A percentile compares a stretch with the other conserved stretches of the same genome.
These are phyloP conservation scores for Dolomedes plantarius DNA, from an alignment of 2,888 invertebrate species.

Conservation along the genomic window DNA sequence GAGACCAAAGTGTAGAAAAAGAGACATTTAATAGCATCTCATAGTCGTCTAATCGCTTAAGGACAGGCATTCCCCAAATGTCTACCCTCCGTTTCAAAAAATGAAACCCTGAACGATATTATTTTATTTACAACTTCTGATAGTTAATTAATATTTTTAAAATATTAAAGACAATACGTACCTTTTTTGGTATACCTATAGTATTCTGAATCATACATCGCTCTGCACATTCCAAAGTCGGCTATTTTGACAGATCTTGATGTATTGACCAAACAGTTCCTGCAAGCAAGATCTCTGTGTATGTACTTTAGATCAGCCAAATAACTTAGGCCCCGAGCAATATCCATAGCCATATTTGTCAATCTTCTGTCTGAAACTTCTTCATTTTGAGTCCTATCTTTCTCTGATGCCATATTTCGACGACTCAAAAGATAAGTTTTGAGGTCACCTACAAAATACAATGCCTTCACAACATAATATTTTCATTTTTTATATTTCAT, in stretches of 20 bases:
- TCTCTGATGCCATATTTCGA: conserved; percentile 85
- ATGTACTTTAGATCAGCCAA: conserved; percentile 88
- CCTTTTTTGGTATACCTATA: conserved; percentile 84
- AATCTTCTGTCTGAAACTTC: conserved; percentile 87
- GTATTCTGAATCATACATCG: conserved; percentile 74
- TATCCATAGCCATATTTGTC: conserved; percentile 91
- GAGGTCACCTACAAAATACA: conserved; percentile 84
- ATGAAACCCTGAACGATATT: no score
- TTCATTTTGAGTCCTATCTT: conserved; percentile 83
- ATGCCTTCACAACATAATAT: no score
- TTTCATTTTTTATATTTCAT: no score
- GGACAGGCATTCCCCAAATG: no score
- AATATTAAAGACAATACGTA: no score
- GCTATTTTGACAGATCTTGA: conserved; percentile 78
- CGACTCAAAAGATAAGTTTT: conserved; percentile 91
- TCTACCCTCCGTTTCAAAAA: no score
- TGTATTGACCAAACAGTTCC: conserved; percentile 89
- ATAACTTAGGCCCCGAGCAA: conserved; percentile 88
- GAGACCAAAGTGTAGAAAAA: no score
- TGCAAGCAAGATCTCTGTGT: conserved; percentile 89
- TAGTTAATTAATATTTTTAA: no score
- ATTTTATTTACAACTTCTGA: no score
- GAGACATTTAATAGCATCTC: no score
- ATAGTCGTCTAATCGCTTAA: no score
- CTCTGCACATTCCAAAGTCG: conserved; percentile 76